Percentiles rank a stretch among this genome's conserved stretches.
phyloP scores from a whole-genome alignment of 2,888 invertebrate genomes.

The Phlogophora meticulosa region DNA sequence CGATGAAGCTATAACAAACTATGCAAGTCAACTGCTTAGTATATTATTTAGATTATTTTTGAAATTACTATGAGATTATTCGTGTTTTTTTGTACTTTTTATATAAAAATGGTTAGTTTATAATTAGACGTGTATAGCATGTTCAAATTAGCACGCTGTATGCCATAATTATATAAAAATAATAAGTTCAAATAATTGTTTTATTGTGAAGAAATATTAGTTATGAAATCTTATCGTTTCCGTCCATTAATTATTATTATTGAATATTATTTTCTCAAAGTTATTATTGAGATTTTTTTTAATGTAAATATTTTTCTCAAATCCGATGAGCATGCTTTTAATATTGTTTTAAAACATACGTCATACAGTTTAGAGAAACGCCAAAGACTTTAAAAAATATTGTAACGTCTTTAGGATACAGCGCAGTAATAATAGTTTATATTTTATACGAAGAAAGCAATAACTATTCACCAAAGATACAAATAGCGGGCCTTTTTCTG shows the following conservation, averaged over 20 bases:
- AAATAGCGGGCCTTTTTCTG: slow-evolving; percentile 75
- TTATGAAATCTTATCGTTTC: slow-evolving; percentile 88
- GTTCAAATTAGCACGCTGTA: slow-evolving; percentile 69
- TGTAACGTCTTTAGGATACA: slow-evolving; percentile 75
- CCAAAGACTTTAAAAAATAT: slow-evolving; percentile 85
- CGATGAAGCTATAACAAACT: slow-evolving; percentile 61
- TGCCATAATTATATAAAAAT: slow-evolving; percentile 77
- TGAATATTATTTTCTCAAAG: slow-evolving; percentile 74
- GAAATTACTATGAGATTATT: slow-evolving; percentile 90
- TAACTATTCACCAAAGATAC: slow-evolving; percentile 84
- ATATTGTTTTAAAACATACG: slow-evolving; percentile 74
- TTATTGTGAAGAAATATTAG: slow-evolving; percentile 74
- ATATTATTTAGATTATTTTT: slow-evolving; percentile 79
- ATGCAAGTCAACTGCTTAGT: slow-evolving; percentile 74
- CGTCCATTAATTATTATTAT: slow-evolving; percentile 84
- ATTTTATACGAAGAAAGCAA: slow-evolving; percentile 76
- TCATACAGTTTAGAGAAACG: slow-evolving; percentile 90
- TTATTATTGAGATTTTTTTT: slow-evolving; percentile 70
- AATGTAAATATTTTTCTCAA: slow-evolving; percentile 67
- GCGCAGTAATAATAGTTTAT: slow-evolving; percentile 69
- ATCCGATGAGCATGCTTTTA: slow-evolving; percentile 71
- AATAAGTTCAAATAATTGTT: slow-evolving; percentile 81
- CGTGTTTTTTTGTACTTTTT: slow-evolving; percentile 86
- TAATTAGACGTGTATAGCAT: slow-evolving; percentile 71
- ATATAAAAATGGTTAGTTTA: slow-evolving; percentile 80